phyloP scores from a whole-genome alignment of 1,140 invertebrate species.

The Euwallacea similis region DNA sequence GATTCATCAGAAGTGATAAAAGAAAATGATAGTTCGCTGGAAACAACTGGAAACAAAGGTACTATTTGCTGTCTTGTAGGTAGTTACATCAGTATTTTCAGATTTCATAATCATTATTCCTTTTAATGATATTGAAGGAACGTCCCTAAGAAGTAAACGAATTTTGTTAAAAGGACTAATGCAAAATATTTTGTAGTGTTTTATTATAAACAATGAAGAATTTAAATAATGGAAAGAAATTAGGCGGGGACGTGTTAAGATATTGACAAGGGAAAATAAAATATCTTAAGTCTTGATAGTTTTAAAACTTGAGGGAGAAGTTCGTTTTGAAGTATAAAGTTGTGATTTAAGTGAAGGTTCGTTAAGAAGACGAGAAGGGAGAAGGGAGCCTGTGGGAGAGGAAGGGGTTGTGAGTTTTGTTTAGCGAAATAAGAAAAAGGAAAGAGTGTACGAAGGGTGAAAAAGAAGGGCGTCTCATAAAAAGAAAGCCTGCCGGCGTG shows the following conservation, averaged over 20 bases:
- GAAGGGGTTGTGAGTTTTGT: conserved; percentile 44
- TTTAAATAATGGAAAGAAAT: conserved; percentile 23
- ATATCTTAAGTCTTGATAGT: conserved; percentile 33
- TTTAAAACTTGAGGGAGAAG: conserved; percentile 31
- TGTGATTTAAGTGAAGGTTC: conserved; percentile 40
- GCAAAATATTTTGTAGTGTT: too few species aligned
- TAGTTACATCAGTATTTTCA: too few species aligned
- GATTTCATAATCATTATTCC: too few species aligned
- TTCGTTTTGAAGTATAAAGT: conserved; percentile 39
- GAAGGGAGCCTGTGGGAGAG: conserved; percentile 22
- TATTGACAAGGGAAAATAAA: conserved; percentile 31
- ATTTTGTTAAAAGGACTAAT: too few species aligned
- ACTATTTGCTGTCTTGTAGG: too few species aligned
- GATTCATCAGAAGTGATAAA: too few species aligned
- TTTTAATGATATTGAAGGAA: too few species aligned
- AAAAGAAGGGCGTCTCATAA: conserved; percentile 44
- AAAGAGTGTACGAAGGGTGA: conserved; percentile 46
- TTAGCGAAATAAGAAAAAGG: conserved; percentile 46
- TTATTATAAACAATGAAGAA: not conserved
- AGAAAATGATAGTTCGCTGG: too few species aligned
- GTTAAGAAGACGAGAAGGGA: conserved; percentile 29
- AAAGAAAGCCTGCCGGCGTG: conserved; percentile 41
- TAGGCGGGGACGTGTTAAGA: conserved; percentile 21
- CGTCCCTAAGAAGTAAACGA: too few species aligned
- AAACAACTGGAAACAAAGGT: too few species aligned